These are phyloP conservation scores for Drosophila siamana DNA, from an alignment of 2,888 invertebrate genomes.

Conservation along the genomic window DNA sequence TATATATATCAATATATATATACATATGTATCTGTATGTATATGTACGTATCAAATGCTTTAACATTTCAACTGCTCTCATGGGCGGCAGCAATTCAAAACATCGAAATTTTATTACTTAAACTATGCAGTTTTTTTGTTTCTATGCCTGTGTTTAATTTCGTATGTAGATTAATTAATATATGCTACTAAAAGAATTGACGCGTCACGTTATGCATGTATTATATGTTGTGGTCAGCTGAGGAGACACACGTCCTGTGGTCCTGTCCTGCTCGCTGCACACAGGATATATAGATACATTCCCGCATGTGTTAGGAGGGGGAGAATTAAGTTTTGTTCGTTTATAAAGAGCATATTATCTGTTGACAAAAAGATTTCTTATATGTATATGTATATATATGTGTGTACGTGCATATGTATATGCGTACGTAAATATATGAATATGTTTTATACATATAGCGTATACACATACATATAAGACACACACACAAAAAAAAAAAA, in stretches of 20 bases:
- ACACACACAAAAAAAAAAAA: conserved; percentile 29
- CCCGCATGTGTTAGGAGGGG: too few species aligned
- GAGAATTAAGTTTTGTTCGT: not conserved
- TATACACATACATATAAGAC: conserved; percentile 18
- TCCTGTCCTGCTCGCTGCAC: too few species aligned
- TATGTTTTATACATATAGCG: conserved; percentile 15
- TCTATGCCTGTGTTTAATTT: conserved; percentile 18
- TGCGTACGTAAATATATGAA: conserved; percentile 9
- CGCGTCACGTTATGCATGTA: conserved; percentile 25
- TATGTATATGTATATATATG: conserved; percentile 23
- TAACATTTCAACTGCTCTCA: conserved; percentile 39
- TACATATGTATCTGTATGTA: conserved; percentile 29
- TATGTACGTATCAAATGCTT: conserved; percentile 54
- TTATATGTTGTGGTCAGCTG: conserved; percentile 1
- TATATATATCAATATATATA: not conserved
- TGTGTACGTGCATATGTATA: not conserved
- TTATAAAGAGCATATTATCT: conserved; percentile 10
- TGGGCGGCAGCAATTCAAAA: conserved; percentile 41
- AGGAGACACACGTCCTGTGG: too few species aligned
- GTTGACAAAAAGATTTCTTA: conserved; percentile 12
- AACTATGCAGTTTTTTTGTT: conserved; percentile 47
- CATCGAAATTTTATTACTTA: conserved; percentile 50
- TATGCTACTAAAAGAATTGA: conserved; percentile 46
- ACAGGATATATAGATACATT: conserved; percentile 14
- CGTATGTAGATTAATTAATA: conserved; percentile 29